phyloP scores from a whole-genome alignment of 2,888 invertebrate species.

The Ormyrus pomaceus region DNA sequence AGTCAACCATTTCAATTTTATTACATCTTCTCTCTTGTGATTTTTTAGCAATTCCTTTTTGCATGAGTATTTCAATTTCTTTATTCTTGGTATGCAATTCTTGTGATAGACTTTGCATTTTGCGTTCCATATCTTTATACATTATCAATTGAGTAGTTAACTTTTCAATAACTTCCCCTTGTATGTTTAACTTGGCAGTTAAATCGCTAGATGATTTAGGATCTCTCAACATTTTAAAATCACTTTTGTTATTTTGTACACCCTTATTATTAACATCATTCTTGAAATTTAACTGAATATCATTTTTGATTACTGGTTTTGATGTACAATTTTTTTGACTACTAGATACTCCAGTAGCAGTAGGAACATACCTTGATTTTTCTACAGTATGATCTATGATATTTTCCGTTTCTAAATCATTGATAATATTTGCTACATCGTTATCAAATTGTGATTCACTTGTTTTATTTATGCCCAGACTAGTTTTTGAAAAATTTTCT shows the following conservation, averaged over 20 bases:
- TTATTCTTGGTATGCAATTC: conserved; percentile 59
- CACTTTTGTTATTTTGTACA: conserved; percentile 35
- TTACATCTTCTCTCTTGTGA: conserved; percentile 43
- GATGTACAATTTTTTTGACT: conserved; percentile 25
- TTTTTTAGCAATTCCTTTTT: conserved; percentile 43
- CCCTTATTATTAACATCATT: conserved; percentile 30
- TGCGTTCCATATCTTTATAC: conserved; percentile 65
- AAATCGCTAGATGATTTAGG: conserved; percentile 53
- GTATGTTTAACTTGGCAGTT: conserved; percentile 63
- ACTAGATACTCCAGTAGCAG: conserved; percentile 37
- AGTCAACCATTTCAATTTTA: conserved; percentile 42
- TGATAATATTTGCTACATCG: conserved; percentile 67
- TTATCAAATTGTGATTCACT: conserved; percentile 59
- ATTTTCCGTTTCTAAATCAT: conserved; percentile 61
- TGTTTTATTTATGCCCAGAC: conserved; percentile 34
- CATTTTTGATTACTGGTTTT: conserved; percentile 50
- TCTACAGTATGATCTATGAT: conserved; percentile 44
- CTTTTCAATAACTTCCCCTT: conserved; percentile 66
- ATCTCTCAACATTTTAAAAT: conserved; percentile 23
- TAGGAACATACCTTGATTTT: conserved; percentile 32
- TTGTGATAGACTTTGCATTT: conserved; percentile 57
- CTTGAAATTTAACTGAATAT: conserved; percentile 46
- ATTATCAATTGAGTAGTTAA: conserved; percentile 65
- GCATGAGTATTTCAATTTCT: conserved; percentile 59
- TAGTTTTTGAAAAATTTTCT: conserved; percentile 50